Base-by-base conservation (phyloP, 2,888 invertebrate genomes). In the Trichacis sp. region DNA sequence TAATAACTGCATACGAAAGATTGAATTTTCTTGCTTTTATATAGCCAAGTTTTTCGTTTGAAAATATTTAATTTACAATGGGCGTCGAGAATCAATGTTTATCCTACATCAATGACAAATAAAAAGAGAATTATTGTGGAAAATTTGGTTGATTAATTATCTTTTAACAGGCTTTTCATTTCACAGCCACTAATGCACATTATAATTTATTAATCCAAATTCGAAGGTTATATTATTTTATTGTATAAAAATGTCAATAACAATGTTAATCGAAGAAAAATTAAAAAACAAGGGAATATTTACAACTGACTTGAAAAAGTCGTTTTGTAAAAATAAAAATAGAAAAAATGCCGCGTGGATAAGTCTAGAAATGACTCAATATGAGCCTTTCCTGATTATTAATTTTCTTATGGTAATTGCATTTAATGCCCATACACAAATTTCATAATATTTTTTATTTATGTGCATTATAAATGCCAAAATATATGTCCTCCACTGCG, bases 361-460 rank as follows among this genome's bases (percentile, higher is more conserved):
- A 29, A 47, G 30, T 20, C 45, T 43, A 54, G 38, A 59, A 40
- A 48, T 52, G 64, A 73, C 77, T 78, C 77, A 78, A 78, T 77
- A 73, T 78, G 77, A 78, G 77, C 73, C 71, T 70, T 56, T 47
- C 55, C 14, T 51, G 12, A 46, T 6, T 20, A 12, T 33, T 33
- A 4, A 47, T 45, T 48, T 30, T 15, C 48, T 30, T 1, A 30
- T 64, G 62, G 49, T 64, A 71, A 63, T 55, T 73, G 68, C 66
- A 65, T 63, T 36, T 77, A 79, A 79, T 78, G 77, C 77, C 77
- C 78, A 64, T 58, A n/a, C n/a, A n/a, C n/a, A n/a, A n/a, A n/a
- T 58, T 68, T 66, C 70, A 69, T 36, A 54, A 24, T 14, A 33
- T 46, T 18, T 14, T 12, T 43, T 42, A 42, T 12, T 30, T 14